A percentile compares a stretch with the other conserved stretches of the same genome.
These are phyloP conservation scores for Kryptolebias ocellatus DNA, from an alignment of 2,797 vertebrate genomes.

Conservation along the genomic window DNA sequence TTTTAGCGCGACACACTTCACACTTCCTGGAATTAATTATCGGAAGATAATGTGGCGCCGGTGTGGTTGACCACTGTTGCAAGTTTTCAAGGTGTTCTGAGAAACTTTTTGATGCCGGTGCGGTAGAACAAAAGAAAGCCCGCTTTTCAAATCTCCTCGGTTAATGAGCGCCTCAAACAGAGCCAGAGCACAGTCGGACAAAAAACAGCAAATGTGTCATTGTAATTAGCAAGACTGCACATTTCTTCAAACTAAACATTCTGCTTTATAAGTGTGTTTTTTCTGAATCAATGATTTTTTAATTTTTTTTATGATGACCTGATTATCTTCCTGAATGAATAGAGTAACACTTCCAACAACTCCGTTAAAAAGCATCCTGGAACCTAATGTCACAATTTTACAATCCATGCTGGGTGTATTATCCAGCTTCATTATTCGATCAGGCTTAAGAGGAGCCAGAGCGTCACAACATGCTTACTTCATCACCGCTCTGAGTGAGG, in stretches of 20 bases:
- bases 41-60: slow-evolving; percentile 57
- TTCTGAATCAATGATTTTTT: not conserved
- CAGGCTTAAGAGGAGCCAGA: slow-evolving; percentile 41
- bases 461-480: slow-evolving; percentile 55
- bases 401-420: slow-evolving; percentile 54
- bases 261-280: not conserved
- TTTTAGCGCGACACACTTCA: slow-evolving; percentile 71
- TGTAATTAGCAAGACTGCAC: not conserved
- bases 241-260: not conserved
- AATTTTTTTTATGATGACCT: not conserved
- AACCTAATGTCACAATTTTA: slow-evolving; percentile 57
- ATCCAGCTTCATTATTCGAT: slow-evolving; percentile 75
- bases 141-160: not conserved
- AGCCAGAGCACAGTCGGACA: too few species aligned
- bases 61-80: slow-evolving; percentile 26
- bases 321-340: slow-evolving; percentile 50
- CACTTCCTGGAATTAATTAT: slow-evolving; percentile 75
- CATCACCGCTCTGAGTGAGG: slow-evolving; percentile 53
- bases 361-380: slow-evolving; percentile 58
- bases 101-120: slow-evolving; percentile 45
- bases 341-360: slow-evolving; percentile 42
- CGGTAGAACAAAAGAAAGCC: slow-evolving; percentile 1
- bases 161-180: too few species aligned
- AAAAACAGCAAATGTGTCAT: too few species aligned
- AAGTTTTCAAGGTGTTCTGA: slow-evolving; percentile 61